Base-by-base conservation (phyloP, 1,140 invertebrate species). In the Saccostrea cuccullata region DNA sequence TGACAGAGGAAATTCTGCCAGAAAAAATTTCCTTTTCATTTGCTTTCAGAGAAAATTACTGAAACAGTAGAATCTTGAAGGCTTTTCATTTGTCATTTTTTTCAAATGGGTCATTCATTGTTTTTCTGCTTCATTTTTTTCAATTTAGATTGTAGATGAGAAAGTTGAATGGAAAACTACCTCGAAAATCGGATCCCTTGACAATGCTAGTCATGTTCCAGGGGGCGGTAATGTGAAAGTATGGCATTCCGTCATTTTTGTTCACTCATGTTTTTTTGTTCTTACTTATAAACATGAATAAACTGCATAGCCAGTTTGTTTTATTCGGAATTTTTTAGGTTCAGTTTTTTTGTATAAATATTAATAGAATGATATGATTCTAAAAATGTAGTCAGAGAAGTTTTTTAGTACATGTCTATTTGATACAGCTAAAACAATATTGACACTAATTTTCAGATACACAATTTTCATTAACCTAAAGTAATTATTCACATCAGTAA, bases 141-240 rank as follows among this genome's bases (percentile, higher is more conserved):
- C 82, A 55, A 47, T 56, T 26, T 87, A 91, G 91, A 90, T 91
- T 23, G 83, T 64, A 26, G 86, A 87, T 84, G 86, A 91, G 64
- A 87, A 83, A 85, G 26, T 91, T 56, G 86, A 86, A 15, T 91
- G 91, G 91, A 89, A 82, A 91, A 97, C 98, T 0, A 97, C 97
- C 95, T 98, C 98, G 17, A 99, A 99, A 96, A 98, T 99, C 91
- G 98, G 98, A 11, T 99, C 98, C 9, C 94, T 99, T 93, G 91
- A 93, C 26, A 93, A 94, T 87, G 91, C 92, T 55, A 87, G 30
- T 30, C 88, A 93, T 88, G 73, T 84, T 12, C 91, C 93, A 67
- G 90, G 91, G 23, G 93, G 94, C 58, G 93, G 93, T 85, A 92
- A 93, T 86, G 92, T 93, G 60, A 93, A 94, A 90, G 91, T 94